A percentile compares a stretch with the other conserved stretches of the same genome.
Evolutionary conservation across 2,113 vertebrate genomes (phyloP).

Genomic region (Gila orcuttii): DNA sequence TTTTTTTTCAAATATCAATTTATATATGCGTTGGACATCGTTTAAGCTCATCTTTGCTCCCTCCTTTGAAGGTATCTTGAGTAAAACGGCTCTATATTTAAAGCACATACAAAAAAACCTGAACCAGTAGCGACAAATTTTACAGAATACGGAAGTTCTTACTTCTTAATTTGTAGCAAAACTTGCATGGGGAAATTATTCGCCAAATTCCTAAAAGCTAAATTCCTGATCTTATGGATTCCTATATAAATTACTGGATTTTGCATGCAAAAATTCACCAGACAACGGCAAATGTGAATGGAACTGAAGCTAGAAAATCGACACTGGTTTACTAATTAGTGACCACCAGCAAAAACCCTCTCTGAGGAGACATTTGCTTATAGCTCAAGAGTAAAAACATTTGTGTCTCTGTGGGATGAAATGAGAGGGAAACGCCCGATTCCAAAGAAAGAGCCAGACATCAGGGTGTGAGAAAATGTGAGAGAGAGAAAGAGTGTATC

Average conservation of each 20-base stretch:
- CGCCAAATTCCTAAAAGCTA: too few species aligned
- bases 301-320: background rate
- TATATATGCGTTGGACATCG: too few species aligned
- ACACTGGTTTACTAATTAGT: background rate
- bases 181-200: background rate
- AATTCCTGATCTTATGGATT: background rate
- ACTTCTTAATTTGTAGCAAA: too few species aligned
- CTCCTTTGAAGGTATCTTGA: too few species aligned
- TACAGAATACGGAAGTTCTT: too few species aligned
- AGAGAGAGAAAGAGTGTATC: background rate
- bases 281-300: background rate
- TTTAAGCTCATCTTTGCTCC: too few species aligned
- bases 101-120: too few species aligned
- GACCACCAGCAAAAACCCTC: background rate
- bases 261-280: background rate
- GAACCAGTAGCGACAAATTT: too few species aligned
- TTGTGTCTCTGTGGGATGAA: background rate
- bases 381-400: background rate
- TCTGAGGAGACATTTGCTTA: background rate
- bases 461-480: background rate
- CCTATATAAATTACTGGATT: background rate
- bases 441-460: conserved; percentile 39
- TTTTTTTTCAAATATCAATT: too few species aligned
- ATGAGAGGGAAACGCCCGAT: conserved; percentile 49
- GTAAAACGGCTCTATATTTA: too few species aligned